A percentile compares a stretch with the other conserved stretches of the same genome.
Evolutionary conservation across 2,113 vertebrate species (phyloP).

Genomic region (Menura novaehollandiae): DNA sequence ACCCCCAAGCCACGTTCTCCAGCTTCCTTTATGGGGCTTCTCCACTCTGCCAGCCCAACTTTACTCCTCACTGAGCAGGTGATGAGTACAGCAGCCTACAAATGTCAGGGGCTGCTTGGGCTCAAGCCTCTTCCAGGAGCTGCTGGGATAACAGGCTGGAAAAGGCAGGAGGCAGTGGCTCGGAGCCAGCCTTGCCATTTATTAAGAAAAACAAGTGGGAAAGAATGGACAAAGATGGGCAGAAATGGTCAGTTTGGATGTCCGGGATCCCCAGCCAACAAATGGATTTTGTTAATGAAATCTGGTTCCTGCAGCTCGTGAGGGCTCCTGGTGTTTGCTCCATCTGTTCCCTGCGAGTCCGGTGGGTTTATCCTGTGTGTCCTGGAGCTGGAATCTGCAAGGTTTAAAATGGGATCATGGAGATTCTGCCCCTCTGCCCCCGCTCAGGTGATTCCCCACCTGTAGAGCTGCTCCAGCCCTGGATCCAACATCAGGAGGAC

Average conservation of each 20-base stretch:
- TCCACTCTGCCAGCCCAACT: not conserved
- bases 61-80: not conserved
- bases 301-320: not conserved
- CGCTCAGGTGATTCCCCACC: not conserved
- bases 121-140: not conserved
- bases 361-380: not conserved
- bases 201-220: not conserved
- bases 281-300: not conserved
- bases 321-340: not conserved
- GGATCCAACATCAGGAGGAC: not conserved
- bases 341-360: not conserved
- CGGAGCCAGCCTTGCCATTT: not conserved
- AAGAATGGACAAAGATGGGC: not conserved
- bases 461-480: not conserved
- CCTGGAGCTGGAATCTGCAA: not conserved
- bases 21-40: not conserved
- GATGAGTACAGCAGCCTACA: not conserved
- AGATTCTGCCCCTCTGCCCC: not conserved
- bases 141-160: not conserved
- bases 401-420: not conserved
- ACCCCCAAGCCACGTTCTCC: too few relatives aligned
- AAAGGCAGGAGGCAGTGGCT: not conserved
- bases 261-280: not conserved
- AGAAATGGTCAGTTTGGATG: not conserved
- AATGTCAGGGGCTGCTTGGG: not conserved